Evolutionary conservation across 2,888 invertebrate genomes (phyloP).

Genomic region (Drosophila koepferae): DNA sequence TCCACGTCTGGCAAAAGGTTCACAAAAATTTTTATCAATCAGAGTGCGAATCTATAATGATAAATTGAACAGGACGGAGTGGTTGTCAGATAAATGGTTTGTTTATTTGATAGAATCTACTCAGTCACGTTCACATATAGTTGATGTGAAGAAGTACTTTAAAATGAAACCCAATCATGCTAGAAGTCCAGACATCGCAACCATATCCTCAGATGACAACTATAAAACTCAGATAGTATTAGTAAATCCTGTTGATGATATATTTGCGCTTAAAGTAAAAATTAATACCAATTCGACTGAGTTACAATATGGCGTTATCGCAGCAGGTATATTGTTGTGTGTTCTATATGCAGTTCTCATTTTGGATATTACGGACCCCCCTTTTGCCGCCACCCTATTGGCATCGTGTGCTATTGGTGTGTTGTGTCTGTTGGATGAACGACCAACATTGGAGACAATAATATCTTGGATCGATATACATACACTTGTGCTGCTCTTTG

Average conservation of each 20-base stretch:
- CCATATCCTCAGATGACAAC: neutral
- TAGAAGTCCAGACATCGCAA: neutral
- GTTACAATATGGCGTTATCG: constrained; percentile 88
- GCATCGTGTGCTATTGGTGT: constrained; percentile 89
- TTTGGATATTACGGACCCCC: constrained; percentile 88
- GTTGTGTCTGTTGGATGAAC: constrained; percentile 88
- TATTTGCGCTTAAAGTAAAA: constrained; percentile 85
- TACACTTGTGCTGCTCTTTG: constrained; percentile 88
- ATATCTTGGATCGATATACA: constrained; percentile 91
- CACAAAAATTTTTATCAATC: neutral
- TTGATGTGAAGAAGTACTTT: neutral
- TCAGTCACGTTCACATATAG: neutral
- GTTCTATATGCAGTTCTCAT: constrained; percentile 93
- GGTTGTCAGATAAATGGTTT: neutral
- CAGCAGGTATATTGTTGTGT: constrained; percentile 89
- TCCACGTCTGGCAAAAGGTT: neutral
- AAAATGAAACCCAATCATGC: neutral
- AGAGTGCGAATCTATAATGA: neutral
- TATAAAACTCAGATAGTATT: constrained; percentile 1
- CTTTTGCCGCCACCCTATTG: constrained; percentile 83
- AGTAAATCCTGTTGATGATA: neutral
- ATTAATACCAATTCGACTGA: constrained; percentile 86
- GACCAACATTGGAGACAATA: constrained; percentile 88
- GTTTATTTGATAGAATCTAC: neutral
- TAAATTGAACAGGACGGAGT: neutral